Evolutionary conservation across 2,113 vertebrate species (phyloP), one percentile per base, ranked within the genome.

Genomic region (Percopsis transmontana): DNA sequence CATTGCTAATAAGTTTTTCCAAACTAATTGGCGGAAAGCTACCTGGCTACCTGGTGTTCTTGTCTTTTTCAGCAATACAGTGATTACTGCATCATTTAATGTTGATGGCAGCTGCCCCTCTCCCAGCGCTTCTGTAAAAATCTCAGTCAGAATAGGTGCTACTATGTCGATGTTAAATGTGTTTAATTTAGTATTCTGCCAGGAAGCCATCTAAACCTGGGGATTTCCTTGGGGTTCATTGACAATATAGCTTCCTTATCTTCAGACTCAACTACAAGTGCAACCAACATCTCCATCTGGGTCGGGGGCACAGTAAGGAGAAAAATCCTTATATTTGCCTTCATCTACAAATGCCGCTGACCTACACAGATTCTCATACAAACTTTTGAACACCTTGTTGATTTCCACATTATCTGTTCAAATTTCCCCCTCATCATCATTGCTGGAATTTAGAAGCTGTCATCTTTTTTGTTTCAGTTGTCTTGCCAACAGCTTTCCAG

Each of bases 311-410:
- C 14, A 1, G 8, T 19, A 39, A 27, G 33, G 16, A 58, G 27
- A 16, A 23, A 60, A 24, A 12, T 42, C 47, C 16, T 9, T 39
- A 40, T 19, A 21, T 61, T 47, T 70, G 93, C 93, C 92, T 94
- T 94, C 79, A 81, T 95, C 93, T 48, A 48, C 45, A 48, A 4
- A 48, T 48, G 45, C 45, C 45, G 8, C 45, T 48, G 45, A 48
- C 45, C 4, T 48, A 4, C 15, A 48, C 45, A 48, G 15, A 48
- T 48, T 48, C 1, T 48, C 45, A n/a, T 48, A 48, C 10, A 48
- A 48, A 16, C 90, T 94, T 94, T 70, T 92, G 94, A 70, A 95
- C 85, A 20, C 92, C 93, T 79, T 94, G 93, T 74, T 94, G 2
- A 48, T 48, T 1, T 48, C 45, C 45, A 48, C 45, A 9, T 48